Base-by-base conservation (phyloP, 2,797 vertebrate genomes). In the Melanotaenia pygmaea region DNA sequence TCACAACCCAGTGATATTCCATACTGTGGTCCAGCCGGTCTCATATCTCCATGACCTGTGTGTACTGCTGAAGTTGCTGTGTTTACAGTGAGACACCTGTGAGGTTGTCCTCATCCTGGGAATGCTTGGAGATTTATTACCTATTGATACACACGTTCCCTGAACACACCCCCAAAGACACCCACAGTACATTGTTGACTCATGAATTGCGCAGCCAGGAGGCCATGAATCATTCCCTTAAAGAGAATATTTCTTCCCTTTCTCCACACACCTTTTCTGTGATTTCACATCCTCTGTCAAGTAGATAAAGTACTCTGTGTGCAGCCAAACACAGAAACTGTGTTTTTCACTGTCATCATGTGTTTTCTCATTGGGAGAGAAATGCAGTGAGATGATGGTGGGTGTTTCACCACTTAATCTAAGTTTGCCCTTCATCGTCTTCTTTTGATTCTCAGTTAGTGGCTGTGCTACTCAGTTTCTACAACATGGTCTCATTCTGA, bases 181-280 rank as follows among this genome's bases (percentile, higher is more conserved):
- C 86, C 78, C 77, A 74, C 68, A 60, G 91, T 91, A 93, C 92
- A 94, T 92, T 93, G 93, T 94, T 92, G 93, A 93, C 91, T 94
- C 93, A 93, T 94, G 93, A 93, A 90, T 85, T 92, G 85, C 86
- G 53, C 82, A 70, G 80, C 70, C 85, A 78, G 12, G 20, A 82
- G 87, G 81, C 84, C 89, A 94, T 94, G 92, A 92, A 94, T 93
- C 93, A 92, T 92, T 82, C 81, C 88, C 86, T 88, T 87, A 80
- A 89, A 89, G 91, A 90, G 70, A 87, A 89, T 82, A 84, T 87
- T 77, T 77, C 81, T 84, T 56, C 80, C 51, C 56, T 72, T 76
- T 79, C 82, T 74, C 80, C 77, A 67, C 76, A 80, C 76, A 86
- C 74, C 32, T 90, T 86, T 89, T 88, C 85, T 87, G 84, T 89